Percentiles rank a stretch among this genome's conserved stretches.
Conservation (phyloP, 2,888 invertebrate species). For the Brachypterus glaber region DNA sequence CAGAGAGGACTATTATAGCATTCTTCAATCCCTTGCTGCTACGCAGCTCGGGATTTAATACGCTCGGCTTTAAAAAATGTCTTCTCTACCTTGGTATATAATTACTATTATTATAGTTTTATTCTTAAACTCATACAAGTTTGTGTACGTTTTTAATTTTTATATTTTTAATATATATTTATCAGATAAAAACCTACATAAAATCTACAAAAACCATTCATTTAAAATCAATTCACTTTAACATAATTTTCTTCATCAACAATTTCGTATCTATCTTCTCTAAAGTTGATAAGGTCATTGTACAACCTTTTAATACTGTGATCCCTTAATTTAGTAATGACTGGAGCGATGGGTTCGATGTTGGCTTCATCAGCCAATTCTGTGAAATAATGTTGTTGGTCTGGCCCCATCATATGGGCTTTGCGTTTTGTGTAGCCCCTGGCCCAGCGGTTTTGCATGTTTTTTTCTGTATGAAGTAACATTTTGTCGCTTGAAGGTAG, state of each 20-base stretch:
- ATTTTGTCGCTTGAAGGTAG: conserved; percentile 57
- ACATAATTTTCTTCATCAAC: conserved; percentile 56
- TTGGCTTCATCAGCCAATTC: conserved; percentile 55
- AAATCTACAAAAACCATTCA: too few species aligned
- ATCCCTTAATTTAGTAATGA: conserved; percentile 59
- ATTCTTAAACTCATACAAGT: too few species aligned
- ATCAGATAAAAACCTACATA: too few species aligned
- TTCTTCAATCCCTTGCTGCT: too few species aligned
- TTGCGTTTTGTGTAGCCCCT: conserved; percentile 62
- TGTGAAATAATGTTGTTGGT: conserved; percentile 61
- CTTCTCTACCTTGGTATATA: too few species aligned
- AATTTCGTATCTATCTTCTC: conserved; percentile 56
- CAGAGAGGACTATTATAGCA: too few species aligned
- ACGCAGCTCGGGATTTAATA: too few species aligned
- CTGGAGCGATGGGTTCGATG: conserved; percentile 53
- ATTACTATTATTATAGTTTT: too few species aligned
- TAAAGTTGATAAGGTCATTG: conserved; percentile 55
- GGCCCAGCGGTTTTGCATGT: conserved; percentile 46
- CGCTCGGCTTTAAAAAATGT: too few species aligned
- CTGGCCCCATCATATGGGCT: conserved; percentile 74
- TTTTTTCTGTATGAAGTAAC: conserved; percentile 49
- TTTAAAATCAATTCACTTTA: conserved; percentile 32
- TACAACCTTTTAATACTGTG: conserved; percentile 48
- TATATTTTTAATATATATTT: too few species aligned
- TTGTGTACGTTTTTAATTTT: too few species aligned